phyloP scores from a whole-genome alignment of 2,888 invertebrate genomes.

The Ecdyonurus torrentis region DNA sequence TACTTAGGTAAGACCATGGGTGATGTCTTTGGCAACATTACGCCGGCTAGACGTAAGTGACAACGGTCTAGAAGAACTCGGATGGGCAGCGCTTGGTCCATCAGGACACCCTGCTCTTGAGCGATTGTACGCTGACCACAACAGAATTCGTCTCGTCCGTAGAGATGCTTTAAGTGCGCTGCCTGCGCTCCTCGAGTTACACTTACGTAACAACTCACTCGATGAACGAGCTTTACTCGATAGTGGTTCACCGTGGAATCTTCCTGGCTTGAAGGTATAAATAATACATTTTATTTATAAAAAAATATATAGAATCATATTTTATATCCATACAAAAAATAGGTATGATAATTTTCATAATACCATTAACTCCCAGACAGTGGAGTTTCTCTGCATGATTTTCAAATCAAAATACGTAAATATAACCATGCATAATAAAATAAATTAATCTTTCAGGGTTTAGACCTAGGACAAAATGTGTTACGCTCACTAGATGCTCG shows the following conservation, averaged over 20 bases:
- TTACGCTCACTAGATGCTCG: conserved; percentile 53
- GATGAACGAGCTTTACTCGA: conserved; percentile 23
- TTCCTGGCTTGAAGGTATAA: conserved; percentile 53
- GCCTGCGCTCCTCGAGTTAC: conserved; percentile 65
- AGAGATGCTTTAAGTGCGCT: conserved; percentile 66
- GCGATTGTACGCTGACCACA: conserved; percentile 63
- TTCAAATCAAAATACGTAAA: background rate
- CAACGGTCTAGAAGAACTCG: conserved; percentile 59
- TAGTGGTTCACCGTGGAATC: conserved; percentile 61
- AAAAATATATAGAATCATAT: no score
- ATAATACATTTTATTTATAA: no score
- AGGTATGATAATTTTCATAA: no score
- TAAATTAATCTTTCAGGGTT: conserved; percentile 33
- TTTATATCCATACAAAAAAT: background rate
- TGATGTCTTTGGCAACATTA: conserved; percentile 60
- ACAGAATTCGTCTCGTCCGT: conserved; percentile 54
- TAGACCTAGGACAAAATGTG: conserved; percentile 62
- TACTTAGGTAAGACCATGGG: conserved; percentile 39
- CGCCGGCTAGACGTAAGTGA: conserved; percentile 62
- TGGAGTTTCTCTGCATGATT: background rate
- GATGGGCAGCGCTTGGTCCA: conserved; percentile 45
- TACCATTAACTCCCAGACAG: no score
- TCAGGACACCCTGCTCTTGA: conserved; percentile 66
- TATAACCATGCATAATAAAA: no score
- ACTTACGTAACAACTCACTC: conserved; percentile 66